phyloP scores from a whole-genome alignment of 1,140 invertebrate species.

The Chionoecetes opilio region DNA sequence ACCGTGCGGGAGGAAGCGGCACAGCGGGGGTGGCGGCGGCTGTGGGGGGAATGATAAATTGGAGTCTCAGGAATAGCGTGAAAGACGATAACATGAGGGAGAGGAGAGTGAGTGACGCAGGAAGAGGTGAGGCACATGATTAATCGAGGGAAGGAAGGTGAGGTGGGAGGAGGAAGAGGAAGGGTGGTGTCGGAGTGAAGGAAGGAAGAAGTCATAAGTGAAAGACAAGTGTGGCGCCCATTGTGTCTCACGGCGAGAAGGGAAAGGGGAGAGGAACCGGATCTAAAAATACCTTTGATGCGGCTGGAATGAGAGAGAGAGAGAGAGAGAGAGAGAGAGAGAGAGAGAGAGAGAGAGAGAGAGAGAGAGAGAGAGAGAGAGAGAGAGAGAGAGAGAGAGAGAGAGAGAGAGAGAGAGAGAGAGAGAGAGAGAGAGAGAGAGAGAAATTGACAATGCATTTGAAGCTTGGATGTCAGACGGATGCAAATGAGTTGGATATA shows the following conservation, averaged over 20 bases:
- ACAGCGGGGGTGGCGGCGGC: neutral
- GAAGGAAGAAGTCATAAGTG: neutral
- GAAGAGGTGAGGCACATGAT: slow-evolving; percentile 1
- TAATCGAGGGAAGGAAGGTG: neutral
- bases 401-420: too few species aligned
- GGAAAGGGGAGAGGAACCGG: neutral
- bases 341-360: neutral
- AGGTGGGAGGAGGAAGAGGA: neutral
- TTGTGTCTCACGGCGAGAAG: neutral
- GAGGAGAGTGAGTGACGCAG: slow-evolving; percentile 14
- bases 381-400: too few species aligned
- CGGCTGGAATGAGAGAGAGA: neutral
- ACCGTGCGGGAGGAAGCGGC: neutral
- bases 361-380: too few species aligned
- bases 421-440: too few species aligned
- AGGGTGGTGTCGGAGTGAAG: neutral
- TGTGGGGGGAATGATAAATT: neutral
- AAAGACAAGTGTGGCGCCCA: neutral
- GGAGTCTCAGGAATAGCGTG: neutral
- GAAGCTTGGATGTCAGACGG: neutral
- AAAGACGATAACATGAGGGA: neutral
- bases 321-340: slow-evolving; percentile 27
- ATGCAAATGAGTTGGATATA: neutral
- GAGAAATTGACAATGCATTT: neutral
- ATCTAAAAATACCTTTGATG: neutral